These are phyloP conservation scores for Montipora efflorescens DNA, from an alignment of 64 coral and sea anemone species.

Conservation along the genomic window DNA sequence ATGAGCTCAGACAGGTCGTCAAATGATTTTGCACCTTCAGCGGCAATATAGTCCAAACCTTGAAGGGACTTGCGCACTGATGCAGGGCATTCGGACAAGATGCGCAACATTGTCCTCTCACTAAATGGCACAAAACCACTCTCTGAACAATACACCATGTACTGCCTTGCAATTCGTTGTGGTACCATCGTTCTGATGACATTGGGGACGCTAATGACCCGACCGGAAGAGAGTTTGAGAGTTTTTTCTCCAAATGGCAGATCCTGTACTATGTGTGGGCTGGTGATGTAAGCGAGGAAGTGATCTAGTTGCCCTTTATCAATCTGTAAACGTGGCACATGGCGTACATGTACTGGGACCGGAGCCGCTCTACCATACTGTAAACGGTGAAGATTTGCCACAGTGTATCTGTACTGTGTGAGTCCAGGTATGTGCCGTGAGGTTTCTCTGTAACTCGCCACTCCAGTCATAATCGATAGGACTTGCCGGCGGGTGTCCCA, in stretches of 20 bases:
- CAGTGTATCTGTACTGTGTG: background rate
- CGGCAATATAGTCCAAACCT: background rate
- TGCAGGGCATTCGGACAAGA: background rate
- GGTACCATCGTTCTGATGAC: background rate
- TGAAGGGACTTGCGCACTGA: background rate
- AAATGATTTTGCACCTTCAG: background rate
- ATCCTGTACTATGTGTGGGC: background rate
- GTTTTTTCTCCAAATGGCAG: background rate
- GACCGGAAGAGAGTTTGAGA: background rate
- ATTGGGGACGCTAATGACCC: background rate
- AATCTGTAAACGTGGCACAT: background rate
- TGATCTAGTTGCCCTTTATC: background rate
- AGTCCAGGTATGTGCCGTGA: constrained; percentile 3
- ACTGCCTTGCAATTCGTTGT: background rate
- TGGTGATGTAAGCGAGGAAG: background rate
- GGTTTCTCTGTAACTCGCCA: constrained; percentile 1
- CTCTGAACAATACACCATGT: background rate
- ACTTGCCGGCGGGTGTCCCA: background rate
- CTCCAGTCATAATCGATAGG: constrained; percentile 32
- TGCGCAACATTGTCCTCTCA: background rate
- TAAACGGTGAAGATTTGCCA: background rate
- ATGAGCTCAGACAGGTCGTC: background rate
- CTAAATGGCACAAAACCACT: background rate
- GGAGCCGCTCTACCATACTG: background rate
- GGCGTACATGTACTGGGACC: background rate